Base-by-base conservation (phyloP, 2,888 invertebrate species). In the Tetrapedia diversipes region DNA sequence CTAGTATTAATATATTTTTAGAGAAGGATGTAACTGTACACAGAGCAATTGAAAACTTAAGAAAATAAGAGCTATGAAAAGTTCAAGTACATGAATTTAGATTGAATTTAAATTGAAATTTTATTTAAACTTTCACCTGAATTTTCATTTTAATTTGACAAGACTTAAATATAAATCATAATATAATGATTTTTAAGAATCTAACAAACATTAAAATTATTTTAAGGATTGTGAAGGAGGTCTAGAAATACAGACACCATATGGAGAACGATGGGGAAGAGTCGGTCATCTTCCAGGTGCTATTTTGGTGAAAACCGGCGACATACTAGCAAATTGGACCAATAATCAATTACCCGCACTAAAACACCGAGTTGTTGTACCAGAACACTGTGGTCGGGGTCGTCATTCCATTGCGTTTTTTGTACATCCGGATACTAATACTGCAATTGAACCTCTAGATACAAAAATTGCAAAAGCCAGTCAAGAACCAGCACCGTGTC, bases 401-500 rank as follows among this genome's bases (percentile, higher is more conserved):
- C 94, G 96, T n/a, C 95, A 96, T 92, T 95, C 96, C 84, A 94
- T 96, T 79, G 96, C 95, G 34, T 96, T 95, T 92, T 96, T 96
- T 92, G 95, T 96, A 85, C 95, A 95, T 92, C 96, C 96, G 2
- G 95, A 95, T 92, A 92, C 92, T 82, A 92, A 93, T 77, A 93
- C 93, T 7, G 86, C 89, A 51, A 91, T 95, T 67, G 93, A 93
- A 29, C 92, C 93, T 14, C 89, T 94, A 71, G 93, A 93, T 3
- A 91, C 92, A 24, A 93, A 92, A 78, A 90, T 91, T 27, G 76
- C 80, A 6, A 86, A 86, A 51, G 69, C 86, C 1, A 82, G 70
- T 54, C 88, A 89, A 49, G 89, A 90, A 76, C 70, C 89, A 6
- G 92, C 93, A 70, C 87, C 92, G 7, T 92, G 92, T 74, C 87